Evolutionary conservation across 2,888 invertebrate species (phyloP), one percentile per base, ranked within the genome.

Genomic region (Apamea epomidion): DNA sequence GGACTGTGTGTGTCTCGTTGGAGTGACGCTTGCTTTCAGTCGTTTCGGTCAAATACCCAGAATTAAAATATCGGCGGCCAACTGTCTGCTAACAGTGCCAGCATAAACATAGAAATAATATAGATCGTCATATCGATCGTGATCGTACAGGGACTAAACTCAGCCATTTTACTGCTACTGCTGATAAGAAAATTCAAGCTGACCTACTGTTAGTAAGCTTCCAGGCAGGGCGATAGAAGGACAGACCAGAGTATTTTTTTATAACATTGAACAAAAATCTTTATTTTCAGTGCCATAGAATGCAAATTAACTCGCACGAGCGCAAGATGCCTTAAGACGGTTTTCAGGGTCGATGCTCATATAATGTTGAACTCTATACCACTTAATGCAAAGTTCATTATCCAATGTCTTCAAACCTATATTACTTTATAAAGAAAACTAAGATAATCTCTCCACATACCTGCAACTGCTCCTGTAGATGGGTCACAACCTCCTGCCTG

Each of bases 381-480:
- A 2, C 25, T 75, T 0, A 18, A 0, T 0, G 76, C 16, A 83
- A 76, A 75, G 60, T 48, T 45, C 2, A 48, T 37, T 54, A n/a
- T 69, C 4, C 1, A 29, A 29, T 62, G 45, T 25, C 10, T 45
- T 29, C 10, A 45, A 25, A 65, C 16, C 42, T 67, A 29, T n/a
- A 16, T 18, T 62, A 51, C 2, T 25, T 48, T 45, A 14, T 29
- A 62, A 62, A 14, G 48, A 25, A 74, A 67, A 32, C 48, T 58
- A 37, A 16, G 25, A 60, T 51, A 16, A 1, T 37, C 14, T 29
- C 7, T 29, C 16, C 14, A 91, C 96, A 95, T 97, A 98, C 98
- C 98, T 98, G 98, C 91, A 98, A 97, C 93, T 98, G 98, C 80
- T 97, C 97, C 94, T 98, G 98, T 89, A 98, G 96, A 89, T 98